These are phyloP conservation scores for Lepilemur septentrionalis DNA, from an alignment of 2,797 vertebrate species.

Conservation along the genomic window DNA sequence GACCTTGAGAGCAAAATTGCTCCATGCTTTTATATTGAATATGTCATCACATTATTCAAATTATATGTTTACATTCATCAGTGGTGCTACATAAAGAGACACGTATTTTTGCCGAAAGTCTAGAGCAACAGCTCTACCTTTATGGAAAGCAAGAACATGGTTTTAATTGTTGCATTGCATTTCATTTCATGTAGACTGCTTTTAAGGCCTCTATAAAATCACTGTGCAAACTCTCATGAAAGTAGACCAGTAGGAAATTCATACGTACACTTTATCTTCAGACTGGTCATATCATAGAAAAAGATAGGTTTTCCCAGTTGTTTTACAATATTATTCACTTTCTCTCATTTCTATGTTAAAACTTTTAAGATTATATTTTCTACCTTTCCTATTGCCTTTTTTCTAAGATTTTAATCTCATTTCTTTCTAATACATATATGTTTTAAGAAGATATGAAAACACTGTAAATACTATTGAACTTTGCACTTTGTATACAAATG, in stretches of 20 bases:
- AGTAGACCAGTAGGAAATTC: background rate
- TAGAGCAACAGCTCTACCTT: background rate
- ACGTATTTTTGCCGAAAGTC: background rate
- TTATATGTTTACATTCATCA: background rate
- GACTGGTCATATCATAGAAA: background rate
- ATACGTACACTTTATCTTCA: background rate
- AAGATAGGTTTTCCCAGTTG: background rate
- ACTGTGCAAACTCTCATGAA: background rate
- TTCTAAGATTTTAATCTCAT: background rate
- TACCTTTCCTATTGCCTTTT: background rate
- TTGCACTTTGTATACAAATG: background rate
- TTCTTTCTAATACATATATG: background rate
- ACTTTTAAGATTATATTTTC: background rate
- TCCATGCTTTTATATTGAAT: background rate
- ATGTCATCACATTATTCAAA: background rate
- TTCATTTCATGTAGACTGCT: background rate
- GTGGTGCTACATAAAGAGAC: background rate
- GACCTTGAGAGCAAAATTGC: background rate
- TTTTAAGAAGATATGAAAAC: background rate
- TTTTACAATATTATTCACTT: background rate
- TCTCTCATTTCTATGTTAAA: background rate
- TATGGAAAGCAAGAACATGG: background rate
- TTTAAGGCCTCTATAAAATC: background rate
- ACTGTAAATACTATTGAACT: background rate
- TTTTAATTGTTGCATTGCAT: background rate